phyloP scores from a whole-genome alignment of 2,113 vertebrate species.

The Corydoras sp. region DNA sequence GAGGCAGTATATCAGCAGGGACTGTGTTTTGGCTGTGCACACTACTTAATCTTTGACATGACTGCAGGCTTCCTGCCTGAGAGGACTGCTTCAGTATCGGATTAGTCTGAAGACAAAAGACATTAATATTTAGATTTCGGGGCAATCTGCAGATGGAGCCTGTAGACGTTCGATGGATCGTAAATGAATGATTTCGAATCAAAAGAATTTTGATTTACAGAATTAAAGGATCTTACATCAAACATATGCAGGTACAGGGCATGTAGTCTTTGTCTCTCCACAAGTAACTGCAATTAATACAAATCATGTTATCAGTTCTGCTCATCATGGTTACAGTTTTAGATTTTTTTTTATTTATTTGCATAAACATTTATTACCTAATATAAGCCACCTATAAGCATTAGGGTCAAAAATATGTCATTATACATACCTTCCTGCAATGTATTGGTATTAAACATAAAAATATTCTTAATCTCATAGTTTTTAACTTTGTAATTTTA shows the following conservation, averaged over 20 bases:
- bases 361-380: no score
- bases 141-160: not conserved
- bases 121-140: not conserved
- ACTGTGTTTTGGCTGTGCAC: constrained; percentile 20
- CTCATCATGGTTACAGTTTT: not conserved
- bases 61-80: constrained; percentile 21
- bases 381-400: no score
- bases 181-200: not conserved
- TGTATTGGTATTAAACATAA: no score
- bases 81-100: constrained; percentile 12
- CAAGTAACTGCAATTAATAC: constrained; percentile 48
- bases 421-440: no score
- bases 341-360: no score
- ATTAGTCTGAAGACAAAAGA: constrained; percentile 22
- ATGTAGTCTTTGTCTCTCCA: constrained; percentile 62
- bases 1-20: constrained; percentile 26
- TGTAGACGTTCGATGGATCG: not conserved
- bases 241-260: constrained; percentile 61
- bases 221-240: constrained; percentile 26
- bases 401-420: no score
- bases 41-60: constrained; percentile 18
- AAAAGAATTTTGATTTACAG: constrained; percentile 15
- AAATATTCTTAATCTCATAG: no score
- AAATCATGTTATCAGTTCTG: not conserved
- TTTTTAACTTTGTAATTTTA: no score